Percentiles rank a stretch among this genome's conserved stretches.
Conservation (phyloP, 2,113 vertebrate species). For the Pygoscelis adeliae region DNA sequence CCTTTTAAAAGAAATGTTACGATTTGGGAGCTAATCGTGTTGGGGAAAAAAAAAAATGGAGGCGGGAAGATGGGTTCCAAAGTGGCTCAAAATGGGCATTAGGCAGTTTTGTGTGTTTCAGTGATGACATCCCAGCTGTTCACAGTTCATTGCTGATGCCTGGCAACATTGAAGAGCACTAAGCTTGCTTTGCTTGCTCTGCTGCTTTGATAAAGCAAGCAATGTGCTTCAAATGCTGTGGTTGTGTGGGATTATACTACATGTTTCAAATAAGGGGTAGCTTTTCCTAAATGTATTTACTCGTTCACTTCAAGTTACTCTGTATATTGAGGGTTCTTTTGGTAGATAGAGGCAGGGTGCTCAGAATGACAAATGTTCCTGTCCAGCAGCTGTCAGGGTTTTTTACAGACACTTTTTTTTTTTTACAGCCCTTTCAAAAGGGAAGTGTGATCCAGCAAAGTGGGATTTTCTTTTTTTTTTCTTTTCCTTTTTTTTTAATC, state of each 20-base stretch:
- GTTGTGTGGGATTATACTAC: background rate
- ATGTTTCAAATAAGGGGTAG: background rate
- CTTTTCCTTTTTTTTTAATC: background rate
- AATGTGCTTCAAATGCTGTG: background rate
- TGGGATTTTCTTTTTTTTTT: too few species aligned
- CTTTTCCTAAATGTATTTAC: background rate
- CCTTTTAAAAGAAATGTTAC: background rate
- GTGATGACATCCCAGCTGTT: background rate
- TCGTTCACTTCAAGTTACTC: background rate
- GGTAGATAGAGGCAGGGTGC: background rate
- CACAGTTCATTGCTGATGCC: background rate
- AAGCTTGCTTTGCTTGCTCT: background rate
- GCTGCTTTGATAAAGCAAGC: background rate
- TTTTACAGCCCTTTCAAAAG: background rate
- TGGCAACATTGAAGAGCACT: background rate
- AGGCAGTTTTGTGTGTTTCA: background rate
- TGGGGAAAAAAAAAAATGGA: background rate
- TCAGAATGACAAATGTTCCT: background rate
- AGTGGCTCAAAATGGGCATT: background rate
- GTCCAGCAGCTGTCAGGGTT: background rate
- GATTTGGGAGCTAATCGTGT: background rate
- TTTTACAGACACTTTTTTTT: background rate
- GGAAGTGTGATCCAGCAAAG: background rate
- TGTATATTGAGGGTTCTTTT: background rate
- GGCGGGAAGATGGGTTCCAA: background rate